Evolutionary conservation across 92 coral and sea anemone species (phyloP).

Genomic region (Galaxea fascicularis): DNA sequence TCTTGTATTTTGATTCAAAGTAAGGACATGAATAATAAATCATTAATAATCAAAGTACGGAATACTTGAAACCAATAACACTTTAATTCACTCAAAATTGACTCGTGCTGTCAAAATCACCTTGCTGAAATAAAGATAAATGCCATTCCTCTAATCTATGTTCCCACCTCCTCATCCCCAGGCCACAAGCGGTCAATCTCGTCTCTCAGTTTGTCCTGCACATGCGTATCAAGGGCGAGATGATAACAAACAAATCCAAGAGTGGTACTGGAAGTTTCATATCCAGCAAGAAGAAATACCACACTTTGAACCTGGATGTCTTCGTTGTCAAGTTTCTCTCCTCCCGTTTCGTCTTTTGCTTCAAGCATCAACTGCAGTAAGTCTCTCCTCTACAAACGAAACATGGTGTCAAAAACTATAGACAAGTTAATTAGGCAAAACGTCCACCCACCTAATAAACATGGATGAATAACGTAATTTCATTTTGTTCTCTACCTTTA

Average conservation of each 20-base stretch:
- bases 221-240: slow-evolving; percentile 37
- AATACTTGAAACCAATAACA: no score
- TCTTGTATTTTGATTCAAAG: no score
- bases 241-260: slow-evolving; percentile 40
- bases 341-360: slow-evolving; percentile 40
- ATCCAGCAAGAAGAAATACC: slow-evolving; percentile 41
- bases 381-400: slow-evolving; percentile 19
- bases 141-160: no score
- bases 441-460: no score
- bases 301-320: slow-evolving; percentile 34
- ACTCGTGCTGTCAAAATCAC: no score
- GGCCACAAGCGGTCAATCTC: slow-evolving; percentile 51
- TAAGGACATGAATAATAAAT: no score
- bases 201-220: slow-evolving; percentile 48
- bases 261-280: slow-evolving; percentile 48
- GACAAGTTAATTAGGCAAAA: no score
- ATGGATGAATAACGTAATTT: no score
- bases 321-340: slow-evolving; percentile 35
- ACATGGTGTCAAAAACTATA: not conserved
- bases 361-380: slow-evolving; percentile 42
- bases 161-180: slow-evolving; percentile 53
- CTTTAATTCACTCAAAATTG: no score
- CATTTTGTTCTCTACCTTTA: no score
- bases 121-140: no score
- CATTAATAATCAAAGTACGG: no score